These are phyloP conservation scores for Drosophila parvula DNA, from an alignment of 1,140 invertebrate genomes.

Conservation along the genomic window DNA sequence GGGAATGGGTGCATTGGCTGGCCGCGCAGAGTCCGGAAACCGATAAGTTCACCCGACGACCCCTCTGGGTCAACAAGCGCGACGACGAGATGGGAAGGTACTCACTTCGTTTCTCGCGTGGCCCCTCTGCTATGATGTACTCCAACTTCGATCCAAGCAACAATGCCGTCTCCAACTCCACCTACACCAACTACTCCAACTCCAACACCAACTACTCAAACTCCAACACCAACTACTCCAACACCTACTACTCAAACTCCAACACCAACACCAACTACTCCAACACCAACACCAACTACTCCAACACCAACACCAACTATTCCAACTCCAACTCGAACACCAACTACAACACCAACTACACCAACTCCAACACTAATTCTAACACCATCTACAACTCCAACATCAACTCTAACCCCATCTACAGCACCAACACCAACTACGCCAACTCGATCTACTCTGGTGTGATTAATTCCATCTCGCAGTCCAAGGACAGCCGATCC, in stretches of 20 bases:
- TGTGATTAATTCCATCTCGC: background rate
- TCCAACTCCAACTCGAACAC: background rate
- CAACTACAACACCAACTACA: background rate
- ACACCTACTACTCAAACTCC: background rate
- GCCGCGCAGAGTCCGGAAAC: background rate
- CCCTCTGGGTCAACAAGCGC: background rate
- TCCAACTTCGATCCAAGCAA: no score
- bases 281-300: background rate
- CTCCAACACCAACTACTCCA: background rate
- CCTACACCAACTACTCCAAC: background rate
- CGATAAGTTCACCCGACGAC: background rate
- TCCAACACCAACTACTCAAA: background rate
- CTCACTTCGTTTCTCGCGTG: no score
- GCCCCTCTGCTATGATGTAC: no score
- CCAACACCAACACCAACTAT: background rate
- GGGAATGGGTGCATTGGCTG: constrained; percentile 2
- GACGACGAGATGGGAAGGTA: no score
- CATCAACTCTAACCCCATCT: background rate
- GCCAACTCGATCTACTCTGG: background rate
- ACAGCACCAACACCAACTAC: background rate
- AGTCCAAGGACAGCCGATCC: background rate
- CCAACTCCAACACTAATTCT: background rate
- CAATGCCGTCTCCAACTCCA: no score
- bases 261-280: background rate
- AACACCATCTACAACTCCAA: background rate